Percentiles rank a stretch among this genome's conserved stretches.
These are phyloP conservation scores for Bucco capensis DNA, from an alignment of 2,113 vertebrate species.

Conservation along the genomic window DNA sequence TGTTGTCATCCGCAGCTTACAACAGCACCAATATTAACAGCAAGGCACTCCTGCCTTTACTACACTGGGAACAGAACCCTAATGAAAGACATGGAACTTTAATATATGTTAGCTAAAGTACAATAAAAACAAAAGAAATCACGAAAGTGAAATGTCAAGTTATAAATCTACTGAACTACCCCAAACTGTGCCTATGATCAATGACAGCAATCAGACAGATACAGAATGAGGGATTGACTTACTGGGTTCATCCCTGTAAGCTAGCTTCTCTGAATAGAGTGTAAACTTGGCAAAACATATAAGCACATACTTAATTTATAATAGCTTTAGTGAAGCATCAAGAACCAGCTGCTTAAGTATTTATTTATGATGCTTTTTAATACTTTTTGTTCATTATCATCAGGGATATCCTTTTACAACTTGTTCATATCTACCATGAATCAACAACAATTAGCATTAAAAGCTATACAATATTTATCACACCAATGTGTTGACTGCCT, in stretches of 20 bases:
- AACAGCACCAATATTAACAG: neutral
- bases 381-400: constrained; percentile 8
- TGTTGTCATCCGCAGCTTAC: neutral
- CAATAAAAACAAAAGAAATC: neutral
- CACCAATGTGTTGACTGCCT: neutral
- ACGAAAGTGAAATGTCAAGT: neutral
- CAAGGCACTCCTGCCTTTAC: neutral
- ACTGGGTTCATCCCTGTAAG: neutral
- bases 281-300: neutral
- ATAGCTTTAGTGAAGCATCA: neutral
- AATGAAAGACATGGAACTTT: neutral
- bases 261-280: neutral
- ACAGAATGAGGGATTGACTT: neutral
- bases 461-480: constrained; percentile 5
- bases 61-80: neutral
- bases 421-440: neutral
- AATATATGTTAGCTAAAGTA: neutral
- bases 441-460: constrained; percentile 21
- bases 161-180: neutral
- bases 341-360: constrained; percentile 24
- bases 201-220: neutral
- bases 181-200: neutral
- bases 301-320: neutral
- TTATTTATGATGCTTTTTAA: constrained; percentile 29
- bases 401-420: constrained; percentile 5